Evolutionary conservation across 2,797 vertebrate species (phyloP).

Genomic region (Ciconia nigra): DNA sequence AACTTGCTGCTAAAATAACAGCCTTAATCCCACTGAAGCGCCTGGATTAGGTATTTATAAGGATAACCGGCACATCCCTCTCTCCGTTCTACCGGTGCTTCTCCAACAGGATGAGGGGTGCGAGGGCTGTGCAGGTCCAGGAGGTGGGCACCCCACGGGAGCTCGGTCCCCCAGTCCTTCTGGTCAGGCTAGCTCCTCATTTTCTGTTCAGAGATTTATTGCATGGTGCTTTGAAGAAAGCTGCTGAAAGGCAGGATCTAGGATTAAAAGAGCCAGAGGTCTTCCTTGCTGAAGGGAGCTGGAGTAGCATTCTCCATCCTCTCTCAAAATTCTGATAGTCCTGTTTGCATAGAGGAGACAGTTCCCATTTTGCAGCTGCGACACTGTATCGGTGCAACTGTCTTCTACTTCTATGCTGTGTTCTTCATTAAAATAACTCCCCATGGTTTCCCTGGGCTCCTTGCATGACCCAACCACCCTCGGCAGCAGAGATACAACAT

Average conservation of each 20-base stretch:
- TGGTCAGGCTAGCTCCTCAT: not conserved
- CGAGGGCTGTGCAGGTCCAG: not conserved
- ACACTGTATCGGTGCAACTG: not conserved
- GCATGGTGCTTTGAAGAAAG: no score
- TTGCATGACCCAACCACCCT: not conserved
- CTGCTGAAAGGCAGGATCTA: not conserved
- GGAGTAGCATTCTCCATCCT: not conserved
- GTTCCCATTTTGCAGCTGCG: not conserved
- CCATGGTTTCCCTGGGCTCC: not conserved
- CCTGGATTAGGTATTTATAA: not conserved
- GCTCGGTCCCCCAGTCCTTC: not conserved
- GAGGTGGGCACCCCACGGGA: accelerated
- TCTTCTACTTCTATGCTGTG: not conserved
- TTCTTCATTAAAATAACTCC: not conserved
- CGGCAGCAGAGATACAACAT: not conserved
- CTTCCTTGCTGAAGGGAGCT: not conserved
- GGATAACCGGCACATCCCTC: not conserved
- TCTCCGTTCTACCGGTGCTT: not conserved
- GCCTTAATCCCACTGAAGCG: not conserved
- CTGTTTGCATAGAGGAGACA: not conserved
- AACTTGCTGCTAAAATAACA: not conserved
- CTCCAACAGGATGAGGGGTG: not conserved
- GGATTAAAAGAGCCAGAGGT: not conserved
- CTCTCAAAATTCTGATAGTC: not conserved
- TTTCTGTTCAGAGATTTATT: not conserved